Evolutionary conservation across 1,140 invertebrate genomes (phyloP).

Genomic region (Microplitis mediator): DNA sequence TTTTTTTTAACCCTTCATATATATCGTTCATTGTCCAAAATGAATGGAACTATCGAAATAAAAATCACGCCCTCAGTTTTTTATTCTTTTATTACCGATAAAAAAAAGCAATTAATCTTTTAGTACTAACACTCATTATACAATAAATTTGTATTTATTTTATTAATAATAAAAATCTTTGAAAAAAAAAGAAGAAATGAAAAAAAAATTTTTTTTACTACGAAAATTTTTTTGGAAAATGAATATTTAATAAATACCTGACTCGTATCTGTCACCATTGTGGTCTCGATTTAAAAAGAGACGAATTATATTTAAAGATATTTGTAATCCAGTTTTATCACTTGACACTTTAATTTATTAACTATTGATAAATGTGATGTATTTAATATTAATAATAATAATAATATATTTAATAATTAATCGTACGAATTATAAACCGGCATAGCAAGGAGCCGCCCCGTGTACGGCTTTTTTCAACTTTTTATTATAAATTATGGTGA

Average conservation of each 20-base stretch:
- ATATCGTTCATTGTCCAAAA: background rate
- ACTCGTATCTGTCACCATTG: slow-evolving; percentile 55
- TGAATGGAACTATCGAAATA: background rate
- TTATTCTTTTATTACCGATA: background rate
- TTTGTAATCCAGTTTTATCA: slow-evolving; percentile 2
- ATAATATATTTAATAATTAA: background rate
- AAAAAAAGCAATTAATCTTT: too few species aligned
- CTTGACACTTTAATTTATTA: background rate
- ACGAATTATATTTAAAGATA: background rate
- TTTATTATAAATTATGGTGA: too few species aligned
- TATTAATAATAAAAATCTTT: background rate
- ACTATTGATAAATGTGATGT: background rate
- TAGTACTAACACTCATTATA: background rate
- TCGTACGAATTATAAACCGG: slow-evolving; percentile 6
- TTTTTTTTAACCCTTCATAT: background rate
- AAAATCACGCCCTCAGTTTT: background rate
- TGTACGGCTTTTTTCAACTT: background rate
- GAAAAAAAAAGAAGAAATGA: too few species aligned
- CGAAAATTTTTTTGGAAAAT: background rate
- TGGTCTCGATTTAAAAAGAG: slow-evolving; percentile 10
- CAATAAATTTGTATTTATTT: background rate
- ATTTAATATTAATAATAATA: background rate
- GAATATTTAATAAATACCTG: slow-evolving; percentile 45
- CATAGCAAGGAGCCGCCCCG: slow-evolving; percentile 22
- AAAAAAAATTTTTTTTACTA: background rate